Evolutionary conservation across 2,888 invertebrate species (phyloP).

Genomic region (Ectemnius continuus): DNA sequence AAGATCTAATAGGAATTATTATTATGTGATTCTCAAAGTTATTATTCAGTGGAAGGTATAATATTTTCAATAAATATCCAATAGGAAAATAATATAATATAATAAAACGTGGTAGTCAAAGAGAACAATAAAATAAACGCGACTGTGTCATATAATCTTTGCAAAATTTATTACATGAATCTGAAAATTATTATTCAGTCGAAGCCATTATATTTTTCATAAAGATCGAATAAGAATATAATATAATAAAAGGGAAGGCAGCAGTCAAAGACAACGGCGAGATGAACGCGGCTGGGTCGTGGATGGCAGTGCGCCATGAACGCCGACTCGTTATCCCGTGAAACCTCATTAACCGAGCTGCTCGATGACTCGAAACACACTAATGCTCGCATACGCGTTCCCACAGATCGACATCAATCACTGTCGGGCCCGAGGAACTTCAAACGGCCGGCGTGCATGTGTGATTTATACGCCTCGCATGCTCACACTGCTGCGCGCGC

Average conservation of each 20-base stretch:
- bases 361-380: slow-evolving; percentile 49
- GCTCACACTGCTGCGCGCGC: neutral
- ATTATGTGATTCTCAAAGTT: too few species aligned
- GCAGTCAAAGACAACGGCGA: slow-evolving; percentile 16
- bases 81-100: slow-evolving; percentile 3
- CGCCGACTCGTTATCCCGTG: slow-evolving; percentile 29
- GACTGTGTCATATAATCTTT: too few species aligned
- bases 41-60: too few species aligned
- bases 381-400: slow-evolving; percentile 44
- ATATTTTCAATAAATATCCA: neutral
- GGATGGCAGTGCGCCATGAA: slow-evolving; percentile 12
- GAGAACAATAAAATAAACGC: slow-evolving; percentile 16
- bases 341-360: slow-evolving; percentile 53
- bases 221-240: neutral
- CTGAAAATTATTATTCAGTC: too few species aligned
- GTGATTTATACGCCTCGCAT: slow-evolving; percentile 41
- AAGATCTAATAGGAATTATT: neutral
- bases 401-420: slow-evolving; percentile 50
- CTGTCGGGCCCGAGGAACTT: slow-evolving; percentile 42
- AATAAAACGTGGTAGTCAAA: slow-evolving; percentile 21
- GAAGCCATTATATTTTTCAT: too few species aligned
- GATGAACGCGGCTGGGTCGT: slow-evolving; percentile 28
- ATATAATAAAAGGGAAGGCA: slow-evolving; percentile 12
- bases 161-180: too few species aligned
- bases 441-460: slow-evolving; percentile 25